A percentile compares a stretch with the other conserved stretches of the same genome.
These are phyloP conservation scores for Rhea americana DNA, from an alignment of 2,113 vertebrate species.

Conservation along the genomic window DNA sequence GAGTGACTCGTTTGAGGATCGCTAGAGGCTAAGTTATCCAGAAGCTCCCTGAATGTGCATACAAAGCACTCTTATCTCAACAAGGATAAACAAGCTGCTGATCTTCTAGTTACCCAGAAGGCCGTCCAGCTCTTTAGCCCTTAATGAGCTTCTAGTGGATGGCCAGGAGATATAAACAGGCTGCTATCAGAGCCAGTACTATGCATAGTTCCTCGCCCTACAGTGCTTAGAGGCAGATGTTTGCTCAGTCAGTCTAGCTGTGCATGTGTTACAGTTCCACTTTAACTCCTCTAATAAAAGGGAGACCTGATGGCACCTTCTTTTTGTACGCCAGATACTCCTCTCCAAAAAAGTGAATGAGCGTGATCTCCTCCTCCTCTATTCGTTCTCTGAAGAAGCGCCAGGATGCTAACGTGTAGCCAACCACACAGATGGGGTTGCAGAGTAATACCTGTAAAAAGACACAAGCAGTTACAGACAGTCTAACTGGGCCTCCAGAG, in stretches of 20 bases:
- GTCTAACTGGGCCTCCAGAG: rapidly evolving
- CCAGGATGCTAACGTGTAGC: conserved; percentile 92
- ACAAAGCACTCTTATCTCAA: not conserved
- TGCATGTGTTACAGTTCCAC: conserved; percentile 75
- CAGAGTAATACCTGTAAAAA: conserved; percentile 87
- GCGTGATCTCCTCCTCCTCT: conserved; percentile 92
- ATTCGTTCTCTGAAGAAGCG: conserved; percentile 95
- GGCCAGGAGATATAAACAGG: not conserved
- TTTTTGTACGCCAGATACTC: conserved; percentile 94
- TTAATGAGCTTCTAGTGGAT: conserved; percentile 11
- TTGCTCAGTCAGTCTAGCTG: not conserved
- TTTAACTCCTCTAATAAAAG: conserved; percentile 93
- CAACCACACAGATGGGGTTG: conserved; percentile 90
- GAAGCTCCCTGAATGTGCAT: conserved; percentile 23
- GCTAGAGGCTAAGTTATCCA: not conserved
- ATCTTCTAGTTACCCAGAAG: not conserved
- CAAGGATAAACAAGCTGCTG: not conserved
- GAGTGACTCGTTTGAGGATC: not conserved
- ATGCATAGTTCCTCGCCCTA: not conserved
- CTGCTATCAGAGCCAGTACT: not conserved
- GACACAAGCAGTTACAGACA: not conserved
- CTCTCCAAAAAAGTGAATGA: conserved; percentile 96
- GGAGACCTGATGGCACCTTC: conserved; percentile 89
- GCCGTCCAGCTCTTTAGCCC: conserved; percentile 13
- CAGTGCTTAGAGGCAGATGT: not conserved